Percentiles rank a stretch among this genome's conserved stretches.
phyloP scores from a whole-genome alignment of 2,888 invertebrate genomes.

The Euzetes globulus region DNA sequence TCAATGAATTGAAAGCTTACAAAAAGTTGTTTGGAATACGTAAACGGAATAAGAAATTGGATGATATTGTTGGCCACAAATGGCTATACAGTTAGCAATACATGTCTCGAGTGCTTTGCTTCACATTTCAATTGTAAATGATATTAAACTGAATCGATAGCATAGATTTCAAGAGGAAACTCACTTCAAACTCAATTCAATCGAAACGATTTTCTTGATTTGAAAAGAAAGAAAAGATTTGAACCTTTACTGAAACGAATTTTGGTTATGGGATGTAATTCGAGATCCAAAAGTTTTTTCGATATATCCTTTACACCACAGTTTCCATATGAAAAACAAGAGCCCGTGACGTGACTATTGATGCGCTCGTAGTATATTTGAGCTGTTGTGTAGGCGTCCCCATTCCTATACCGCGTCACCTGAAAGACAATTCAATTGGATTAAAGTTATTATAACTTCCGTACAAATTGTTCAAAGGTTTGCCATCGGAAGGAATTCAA shows the following conservation, averaged over 20 bases:
- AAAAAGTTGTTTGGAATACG: not conserved
- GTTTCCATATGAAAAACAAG: conserved; percentile 66
- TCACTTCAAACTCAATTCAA: not conserved
- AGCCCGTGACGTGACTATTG: conserved; percentile 68
- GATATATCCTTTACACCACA: conserved; percentile 70
- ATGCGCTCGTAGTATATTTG: conserved; percentile 76
- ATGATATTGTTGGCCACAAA: not conserved
- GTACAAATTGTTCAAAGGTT: no score
- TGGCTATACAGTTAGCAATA: not conserved
- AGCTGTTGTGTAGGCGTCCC: conserved; percentile 70
- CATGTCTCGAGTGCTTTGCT: not conserved
- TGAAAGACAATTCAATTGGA: conserved; percentile 51
- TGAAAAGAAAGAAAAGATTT: not conserved
- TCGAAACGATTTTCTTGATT: not conserved
- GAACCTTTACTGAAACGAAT: conserved; percentile 65
- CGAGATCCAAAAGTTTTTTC: conserved; percentile 52
- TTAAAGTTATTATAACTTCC: not conserved
- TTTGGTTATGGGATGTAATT: conserved; percentile 64
- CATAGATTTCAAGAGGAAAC: not conserved
- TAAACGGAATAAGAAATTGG: not conserved
- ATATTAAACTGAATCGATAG: not conserved
- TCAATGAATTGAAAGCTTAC: not conserved
- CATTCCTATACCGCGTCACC: conserved; percentile 68
- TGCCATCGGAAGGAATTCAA: not conserved
- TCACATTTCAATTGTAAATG: not conserved